These are phyloP conservation scores for Poliocrania exsul DNA, from an alignment of 2,797 vertebrate species.

Conservation along the genomic window DNA sequence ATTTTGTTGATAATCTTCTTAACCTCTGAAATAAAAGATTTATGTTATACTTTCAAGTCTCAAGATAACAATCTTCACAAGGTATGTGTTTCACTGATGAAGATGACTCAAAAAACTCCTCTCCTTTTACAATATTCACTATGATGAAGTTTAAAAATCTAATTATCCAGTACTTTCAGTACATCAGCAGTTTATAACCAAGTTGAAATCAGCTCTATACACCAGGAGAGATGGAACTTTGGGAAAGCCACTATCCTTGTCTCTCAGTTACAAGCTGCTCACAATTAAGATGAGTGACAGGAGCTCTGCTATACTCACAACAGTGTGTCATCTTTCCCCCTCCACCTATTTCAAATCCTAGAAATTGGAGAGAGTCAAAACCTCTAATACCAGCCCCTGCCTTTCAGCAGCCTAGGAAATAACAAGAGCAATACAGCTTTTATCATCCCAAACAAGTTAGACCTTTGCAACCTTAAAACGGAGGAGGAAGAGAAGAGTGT, in stretches of 20 bases:
- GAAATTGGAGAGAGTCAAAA: background rate
- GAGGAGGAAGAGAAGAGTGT: background rate
- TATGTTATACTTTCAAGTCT: conserved; percentile 10
- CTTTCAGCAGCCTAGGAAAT: background rate
- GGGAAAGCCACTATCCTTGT: background rate
- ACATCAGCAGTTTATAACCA: background rate
- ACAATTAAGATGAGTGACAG: background rate
- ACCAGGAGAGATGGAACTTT: background rate
- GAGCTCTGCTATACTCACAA: background rate
- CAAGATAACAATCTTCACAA: background rate
- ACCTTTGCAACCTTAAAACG: background rate
- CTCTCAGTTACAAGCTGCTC: background rate
- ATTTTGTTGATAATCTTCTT: conserved; percentile 95
- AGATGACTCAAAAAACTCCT: background rate
- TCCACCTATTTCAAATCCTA: background rate
- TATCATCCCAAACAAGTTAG: background rate
- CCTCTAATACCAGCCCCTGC: background rate
- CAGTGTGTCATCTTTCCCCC: accelerated
- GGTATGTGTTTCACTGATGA: background rate
- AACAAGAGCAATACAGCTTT: background rate
- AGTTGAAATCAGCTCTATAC: background rate
- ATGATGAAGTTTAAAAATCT: background rate
- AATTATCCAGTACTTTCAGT: background rate
- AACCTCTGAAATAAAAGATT: conserved; percentile 84
- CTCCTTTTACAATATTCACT: background rate